Base-by-base conservation (phyloP, 2,113 vertebrate species). In the Oenanthe melanoleuca region DNA sequence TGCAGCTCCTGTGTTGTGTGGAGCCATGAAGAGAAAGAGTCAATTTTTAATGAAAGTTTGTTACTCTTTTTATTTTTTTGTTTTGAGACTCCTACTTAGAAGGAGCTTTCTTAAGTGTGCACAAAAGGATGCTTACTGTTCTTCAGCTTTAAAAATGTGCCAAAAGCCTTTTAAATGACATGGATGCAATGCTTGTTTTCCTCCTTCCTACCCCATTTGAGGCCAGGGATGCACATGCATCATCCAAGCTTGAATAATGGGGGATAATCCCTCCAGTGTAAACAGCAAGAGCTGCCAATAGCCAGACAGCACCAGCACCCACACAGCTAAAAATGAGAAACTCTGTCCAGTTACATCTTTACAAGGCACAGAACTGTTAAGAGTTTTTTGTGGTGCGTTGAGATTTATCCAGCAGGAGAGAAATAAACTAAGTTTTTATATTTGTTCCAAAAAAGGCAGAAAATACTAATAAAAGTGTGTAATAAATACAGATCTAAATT, bases 71-170 rank as follows among this genome's bases (percentile, higher is more conserved):
- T 47, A 33, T 47, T 59, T 24, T 55, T 60, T 29, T 16, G 14
- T 11, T 17, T 53, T 78, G 53, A 60, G 8, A 60, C 6, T 3
- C 9, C 14, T 25, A 38, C 45, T 66, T 21, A 31, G 38, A 53
- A 44, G 42, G 22, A 88, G 61, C 47, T 16, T 66, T 80, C 28
- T 31, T 17, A 66, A 49, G 14, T 0, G 5, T 26, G 17, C 0
- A 0, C 14, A 40, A 82, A 63, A 79, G 18, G 42, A 74, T 0
- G 0, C 14, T 42, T 0, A 3, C 17, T 14, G 19, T 14, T n/a
- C 37, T 31, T 44, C 23, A 31, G 44, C 53, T 75, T 38, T 26
- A 49, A 61, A 79, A 59, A 28, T 1, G 5, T 18, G 8, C 52
- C 33, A 14, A 31, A 79, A 37, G 28, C 61, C 26, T 82, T 88